Evolutionary conservation across 1,140 invertebrate genomes (phyloP).

Genomic region (Caenorhabditis briggsae): DNA sequence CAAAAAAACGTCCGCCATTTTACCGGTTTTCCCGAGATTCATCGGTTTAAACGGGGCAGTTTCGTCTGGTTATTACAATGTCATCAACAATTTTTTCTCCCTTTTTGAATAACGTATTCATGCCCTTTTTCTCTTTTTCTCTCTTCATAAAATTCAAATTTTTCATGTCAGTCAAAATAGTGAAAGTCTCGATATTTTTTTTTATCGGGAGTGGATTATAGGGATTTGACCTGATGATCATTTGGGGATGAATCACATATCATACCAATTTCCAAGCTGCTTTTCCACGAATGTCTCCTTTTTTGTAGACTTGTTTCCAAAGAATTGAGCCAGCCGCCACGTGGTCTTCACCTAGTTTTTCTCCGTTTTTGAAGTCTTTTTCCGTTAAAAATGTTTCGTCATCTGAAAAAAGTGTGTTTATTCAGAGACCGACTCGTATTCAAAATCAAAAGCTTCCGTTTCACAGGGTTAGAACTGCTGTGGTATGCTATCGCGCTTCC

Average conservation of each 20-base stretch:
- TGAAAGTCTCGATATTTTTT: background rate
- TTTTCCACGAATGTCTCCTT: slow-evolving; percentile 73
- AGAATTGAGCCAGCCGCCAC: slow-evolving; percentile 63
- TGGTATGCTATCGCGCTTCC: too few species aligned
- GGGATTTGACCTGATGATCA: slow-evolving; percentile 1
- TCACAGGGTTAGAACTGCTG: too few species aligned
- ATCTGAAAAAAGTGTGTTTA: slow-evolving; percentile 64
- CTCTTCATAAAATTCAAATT: background rate
- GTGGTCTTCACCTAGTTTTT: slow-evolving; percentile 67
- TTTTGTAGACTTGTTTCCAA: slow-evolving; percentile 69
- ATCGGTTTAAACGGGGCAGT: slow-evolving; percentile 40
- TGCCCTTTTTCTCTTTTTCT: background rate
- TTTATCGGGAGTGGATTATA: background rate
- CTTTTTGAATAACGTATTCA: background rate
- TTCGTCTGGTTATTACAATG: slow-evolving; percentile 38
- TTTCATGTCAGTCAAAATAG: slow-evolving; percentile 32
- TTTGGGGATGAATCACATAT: background rate
- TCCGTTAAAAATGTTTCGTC: slow-evolving; percentile 71
- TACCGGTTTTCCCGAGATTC: slow-evolving; percentile 14
- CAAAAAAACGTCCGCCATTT: background rate
- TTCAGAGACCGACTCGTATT: too few species aligned
- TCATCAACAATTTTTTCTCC: slow-evolving; percentile 36
- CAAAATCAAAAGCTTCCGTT: too few species aligned
- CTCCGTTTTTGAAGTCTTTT: slow-evolving; percentile 74
- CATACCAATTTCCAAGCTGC: slow-evolving; percentile 70